Conservation (phyloP, 2,113 vertebrate genomes). For the Alethe castanea region DNA sequence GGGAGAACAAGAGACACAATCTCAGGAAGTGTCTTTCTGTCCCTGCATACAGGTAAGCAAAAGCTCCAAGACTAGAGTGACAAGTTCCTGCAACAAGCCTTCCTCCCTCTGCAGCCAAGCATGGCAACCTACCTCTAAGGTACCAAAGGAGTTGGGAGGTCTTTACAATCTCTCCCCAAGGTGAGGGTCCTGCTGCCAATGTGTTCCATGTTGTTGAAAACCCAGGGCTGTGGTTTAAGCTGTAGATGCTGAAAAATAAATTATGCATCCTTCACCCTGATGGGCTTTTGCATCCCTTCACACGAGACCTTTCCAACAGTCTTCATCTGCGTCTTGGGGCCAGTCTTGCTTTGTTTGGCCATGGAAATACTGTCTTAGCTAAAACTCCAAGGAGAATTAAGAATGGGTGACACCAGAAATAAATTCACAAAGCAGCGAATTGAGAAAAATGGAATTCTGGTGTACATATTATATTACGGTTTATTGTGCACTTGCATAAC, state of each 20-base stretch:
- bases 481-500: neutral
- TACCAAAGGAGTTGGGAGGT: neutral
- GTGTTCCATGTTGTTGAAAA: neutral
- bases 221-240: neutral
- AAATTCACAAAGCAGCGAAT: neutral
- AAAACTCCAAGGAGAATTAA: neutral
- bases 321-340: neutral
- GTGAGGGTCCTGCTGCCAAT: neutral
- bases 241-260: neutral
- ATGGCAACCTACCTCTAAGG: neutral
- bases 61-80: neutral
- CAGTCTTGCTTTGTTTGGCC: neutral
- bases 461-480: neutral
- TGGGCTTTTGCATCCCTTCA: neutral
- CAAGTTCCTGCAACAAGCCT: accelerated
- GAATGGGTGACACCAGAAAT: neutral
- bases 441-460: neutral
- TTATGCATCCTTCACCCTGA: neutral
- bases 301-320: neutral
- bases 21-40: neutral
- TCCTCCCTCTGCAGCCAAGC: neutral
- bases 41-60: neutral
- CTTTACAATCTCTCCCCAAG: neutral
- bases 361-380: neutral
- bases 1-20: accelerated